Conservation (phyloP, 1,140 invertebrate species). For the Riptortus pedestris region DNA sequence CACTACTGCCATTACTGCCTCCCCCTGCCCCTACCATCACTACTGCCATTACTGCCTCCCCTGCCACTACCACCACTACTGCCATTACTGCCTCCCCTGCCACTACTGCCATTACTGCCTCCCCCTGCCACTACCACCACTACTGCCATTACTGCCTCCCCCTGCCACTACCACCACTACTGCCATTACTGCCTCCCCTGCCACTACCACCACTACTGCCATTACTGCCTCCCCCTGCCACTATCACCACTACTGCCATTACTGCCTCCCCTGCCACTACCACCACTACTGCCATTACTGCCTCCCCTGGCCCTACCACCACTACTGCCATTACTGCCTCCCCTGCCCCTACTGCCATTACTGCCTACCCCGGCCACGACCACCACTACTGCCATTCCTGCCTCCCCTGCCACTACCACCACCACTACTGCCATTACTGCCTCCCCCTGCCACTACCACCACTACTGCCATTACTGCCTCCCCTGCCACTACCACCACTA, state of each 20-base stretch:
- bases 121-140: not conserved
- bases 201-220: not conserved
- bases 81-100: not conserved
- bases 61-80: not conserved
- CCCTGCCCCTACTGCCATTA: conserved; percentile 37
- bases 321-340: conserved; percentile 37
- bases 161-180: not conserved
- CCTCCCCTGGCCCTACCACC: conserved; percentile 18
- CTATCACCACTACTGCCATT: not conserved
- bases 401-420: conserved; percentile 44
- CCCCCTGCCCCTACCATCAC: not conserved
- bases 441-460: conserved; percentile 1
- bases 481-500: not conserved
- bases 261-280: not conserved
- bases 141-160: not conserved
- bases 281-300: conserved; percentile 17
- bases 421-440: conserved; percentile 34
- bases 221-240: too few relatives aligned
- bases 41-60: not conserved
- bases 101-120: not conserved
- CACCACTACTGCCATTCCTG: conserved; percentile 34
- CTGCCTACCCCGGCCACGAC: conserved; percentile 40
- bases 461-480: not conserved
- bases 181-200: not conserved
- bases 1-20: not conserved